Conservation (phyloP, 2,888 invertebrate genomes). For the Beris morrisii region DNA sequence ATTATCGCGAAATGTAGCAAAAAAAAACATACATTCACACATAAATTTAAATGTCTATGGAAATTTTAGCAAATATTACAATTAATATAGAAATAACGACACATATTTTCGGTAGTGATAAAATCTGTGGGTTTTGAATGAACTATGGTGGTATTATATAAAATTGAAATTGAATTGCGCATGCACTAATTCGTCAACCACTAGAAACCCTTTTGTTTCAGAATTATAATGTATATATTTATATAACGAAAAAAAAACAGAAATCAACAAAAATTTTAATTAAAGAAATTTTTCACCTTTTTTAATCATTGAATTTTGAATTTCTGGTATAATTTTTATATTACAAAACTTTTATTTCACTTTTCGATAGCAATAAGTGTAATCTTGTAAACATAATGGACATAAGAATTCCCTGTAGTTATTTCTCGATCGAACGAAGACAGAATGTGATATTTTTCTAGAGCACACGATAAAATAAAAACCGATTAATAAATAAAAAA, state of each 20-base stretch:
- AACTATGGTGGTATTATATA: constrained; percentile 46
- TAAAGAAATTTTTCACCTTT: not conserved
- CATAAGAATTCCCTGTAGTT: constrained; percentile 34
- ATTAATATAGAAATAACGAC: constrained; percentile 40
- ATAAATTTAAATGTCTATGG: constrained; percentile 43
- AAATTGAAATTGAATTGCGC: constrained; percentile 35
- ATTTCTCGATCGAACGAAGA: constrained; percentile 57
- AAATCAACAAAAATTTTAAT: not conserved
- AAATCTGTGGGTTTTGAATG: too few relatives aligned
- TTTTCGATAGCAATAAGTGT: not conserved
- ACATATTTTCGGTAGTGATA: constrained; percentile 32
- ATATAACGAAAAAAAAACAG: too few relatives aligned
- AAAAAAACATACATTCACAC: constrained; percentile 23
- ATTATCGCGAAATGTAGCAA: not conserved
- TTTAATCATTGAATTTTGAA: not conserved
- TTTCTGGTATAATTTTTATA: not conserved
- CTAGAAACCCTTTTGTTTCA: too few relatives aligned
- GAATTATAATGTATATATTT: constrained; percentile 5
- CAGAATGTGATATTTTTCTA: constrained; percentile 58
- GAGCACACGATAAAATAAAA: constrained; percentile 37
- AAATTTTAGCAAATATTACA: constrained; percentile 41
- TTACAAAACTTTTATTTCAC: constrained; percentile 2
- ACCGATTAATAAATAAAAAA: constrained; percentile 27
- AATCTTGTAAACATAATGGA: not conserved
- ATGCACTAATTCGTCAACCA: too few relatives aligned